These are phyloP conservation scores for Aplysina aerophoba DNA, from an alignment of 37 sponge, comb jelly and placozoan genomes.

Conservation along the genomic window DNA sequence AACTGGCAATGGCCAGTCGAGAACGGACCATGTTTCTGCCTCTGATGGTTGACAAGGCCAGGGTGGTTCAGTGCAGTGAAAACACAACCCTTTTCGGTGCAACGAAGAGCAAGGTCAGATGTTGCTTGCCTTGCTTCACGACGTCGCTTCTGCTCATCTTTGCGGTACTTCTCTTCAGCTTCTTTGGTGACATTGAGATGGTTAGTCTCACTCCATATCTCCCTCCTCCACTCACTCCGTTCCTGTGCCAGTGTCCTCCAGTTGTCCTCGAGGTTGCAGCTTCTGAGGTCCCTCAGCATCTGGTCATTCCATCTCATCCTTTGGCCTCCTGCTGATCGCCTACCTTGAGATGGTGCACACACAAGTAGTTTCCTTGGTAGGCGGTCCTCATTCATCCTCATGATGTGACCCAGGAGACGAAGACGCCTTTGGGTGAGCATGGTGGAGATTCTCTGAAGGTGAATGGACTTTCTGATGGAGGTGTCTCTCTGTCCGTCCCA, in stretches of 20 bases:
- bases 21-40: slow-evolving; percentile 18
- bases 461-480: background rate
- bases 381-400: background rate
- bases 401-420: background rate
- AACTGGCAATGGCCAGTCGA: background rate
- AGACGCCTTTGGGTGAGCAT: slow-evolving; percentile 8
- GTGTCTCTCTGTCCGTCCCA: slow-evolving; percentile 21
- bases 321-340: slow-evolving; percentile 14
- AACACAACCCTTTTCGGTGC: background rate
- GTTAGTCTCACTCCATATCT: background rate
- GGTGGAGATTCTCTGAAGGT: slow-evolving; percentile 15
- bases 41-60: slow-evolving; percentile 23
- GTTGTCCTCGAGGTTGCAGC: background rate
- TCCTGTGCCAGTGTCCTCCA: slow-evolving; percentile 1
- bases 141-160: slow-evolving; percentile 28
- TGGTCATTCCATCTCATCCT: slow-evolving; percentile 16
- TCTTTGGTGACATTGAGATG: background rate
- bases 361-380: slow-evolving; percentile 13
- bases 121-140: background rate
- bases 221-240: slow-evolving; percentile 15
- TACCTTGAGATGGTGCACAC: slow-evolving; percentile 14
- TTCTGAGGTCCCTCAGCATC: background rate
- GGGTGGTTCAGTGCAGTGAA: background rate
- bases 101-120: slow-evolving; percentile 6
- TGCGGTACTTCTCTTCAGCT: slow-evolving; percentile 10